Base-by-base conservation (phyloP, 2,888 invertebrate genomes). In the Zonitis immaculata region DNA sequence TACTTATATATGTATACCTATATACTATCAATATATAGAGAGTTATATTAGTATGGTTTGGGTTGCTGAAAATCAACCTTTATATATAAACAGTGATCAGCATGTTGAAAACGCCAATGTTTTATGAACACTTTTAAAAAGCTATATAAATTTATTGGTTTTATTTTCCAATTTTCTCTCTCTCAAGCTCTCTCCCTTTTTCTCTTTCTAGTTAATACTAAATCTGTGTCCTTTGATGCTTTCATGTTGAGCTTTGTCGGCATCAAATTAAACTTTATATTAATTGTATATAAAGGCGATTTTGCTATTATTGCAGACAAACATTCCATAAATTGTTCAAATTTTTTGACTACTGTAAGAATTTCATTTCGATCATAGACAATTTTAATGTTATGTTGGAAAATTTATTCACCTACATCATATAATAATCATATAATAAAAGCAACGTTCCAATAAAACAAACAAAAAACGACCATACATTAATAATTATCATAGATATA, bases 331-430 rank as follows among this genome's bases (percentile, higher is more conserved):
- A 63, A 66, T 59, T 63, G 60, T 64, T 59, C 59, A 68, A 68
- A 73, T 74, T 74, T 74, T 74, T 73, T 72, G 73, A 74, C 73
- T 75, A 74, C 74, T 74, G 73, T 73, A 72, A 70, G 73, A 74
- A 75, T 74, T 71, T 74, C 66, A 73, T 61, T 66, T 67, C 55
- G 61, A 66, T 66, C 68, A 66, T 67, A 65, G 66, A 61, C 60
- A 60, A 63, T 66, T 63, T 64, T 58, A 61, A 60, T 58, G 62
- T 48, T 44, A n/a, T 11, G 54, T 32, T 48, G 54, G 22, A 46
- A 49, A 49, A 30, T 28, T 28, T 49, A 32, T 25, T 4, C 6
- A 27, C n/a, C 42, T 22, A 35, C 47, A n/a, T n/a, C n/a, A n/a
- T n/a, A n/a, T n/a, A n/a, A n/a, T n/a, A n/a, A n/a, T n/a, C n/a